Conservation (phyloP, 2,888 invertebrate species). For the Mythimna loreyi region DNA sequence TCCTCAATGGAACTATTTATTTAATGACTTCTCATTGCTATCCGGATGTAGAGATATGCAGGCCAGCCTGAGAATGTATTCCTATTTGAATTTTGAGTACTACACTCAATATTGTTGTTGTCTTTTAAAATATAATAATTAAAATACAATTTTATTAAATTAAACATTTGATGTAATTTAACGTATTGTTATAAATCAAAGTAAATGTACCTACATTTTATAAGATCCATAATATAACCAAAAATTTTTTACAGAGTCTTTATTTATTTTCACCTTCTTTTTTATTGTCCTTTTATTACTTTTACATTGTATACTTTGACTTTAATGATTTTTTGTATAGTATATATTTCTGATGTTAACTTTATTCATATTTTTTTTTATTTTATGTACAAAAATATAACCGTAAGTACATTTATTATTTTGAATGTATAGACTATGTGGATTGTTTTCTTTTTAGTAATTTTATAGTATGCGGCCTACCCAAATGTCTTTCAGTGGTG, state of each 20-base stretch:
- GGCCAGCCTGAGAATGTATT: conserved; percentile 16
- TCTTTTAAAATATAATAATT: background rate
- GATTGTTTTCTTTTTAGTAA: too few relatives aligned
- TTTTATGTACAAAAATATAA: too few relatives aligned
- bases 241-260: too few relatives aligned
- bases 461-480: too few relatives aligned
- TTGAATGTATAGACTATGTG: too few relatives aligned
- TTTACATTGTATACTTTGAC: too few relatives aligned
- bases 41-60: conserved; percentile 52
- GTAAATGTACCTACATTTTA: background rate
- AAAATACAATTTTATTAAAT: background rate
- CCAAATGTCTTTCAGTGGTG: too few relatives aligned
- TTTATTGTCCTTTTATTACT: too few relatives aligned
- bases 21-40: conserved; percentile 58
- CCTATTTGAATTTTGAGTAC: too few relatives aligned
- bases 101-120: conserved; percentile 3
- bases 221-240: background rate
- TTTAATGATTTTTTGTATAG: too few relatives aligned
- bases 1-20: conserved; percentile 59
- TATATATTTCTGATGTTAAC: background rate
- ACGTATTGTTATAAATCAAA: background rate
- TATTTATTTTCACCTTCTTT: too few relatives aligned
- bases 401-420: too few relatives aligned
- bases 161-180: background rate
- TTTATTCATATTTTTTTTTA: background rate